Evolutionary conservation across 2,797 vertebrate species (phyloP).

Genomic region (Gorsachius magnificus): DNA sequence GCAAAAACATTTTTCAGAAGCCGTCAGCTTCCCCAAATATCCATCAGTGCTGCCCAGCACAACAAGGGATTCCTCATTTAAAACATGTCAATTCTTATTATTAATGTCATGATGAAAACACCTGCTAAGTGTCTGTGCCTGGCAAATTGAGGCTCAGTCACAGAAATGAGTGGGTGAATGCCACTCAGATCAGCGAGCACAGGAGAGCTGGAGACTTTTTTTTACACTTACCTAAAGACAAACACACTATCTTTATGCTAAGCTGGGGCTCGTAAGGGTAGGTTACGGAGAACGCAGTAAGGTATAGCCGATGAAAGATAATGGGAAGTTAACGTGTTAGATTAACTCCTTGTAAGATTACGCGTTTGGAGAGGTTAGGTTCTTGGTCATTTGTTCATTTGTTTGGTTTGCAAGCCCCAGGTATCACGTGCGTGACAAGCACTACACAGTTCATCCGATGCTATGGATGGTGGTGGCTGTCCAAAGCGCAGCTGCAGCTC

Average conservation of each 20-base stretch:
- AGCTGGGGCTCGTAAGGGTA: neutral
- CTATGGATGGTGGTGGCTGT: neutral
- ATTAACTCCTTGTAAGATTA: neutral
- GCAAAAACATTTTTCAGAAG: constrained; percentile 70
- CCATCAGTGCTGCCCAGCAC: constrained; percentile 61
- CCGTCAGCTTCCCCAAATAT: constrained; percentile 59
- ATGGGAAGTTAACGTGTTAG: neutral
- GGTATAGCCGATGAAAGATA: neutral
- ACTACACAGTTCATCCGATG: neutral
- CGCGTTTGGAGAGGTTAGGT: neutral
- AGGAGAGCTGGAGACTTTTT: neutral
- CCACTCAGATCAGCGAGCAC: neutral
- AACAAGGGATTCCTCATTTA: constrained; percentile 71
- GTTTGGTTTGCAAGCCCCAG: neutral
- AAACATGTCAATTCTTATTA: constrained; percentile 71
- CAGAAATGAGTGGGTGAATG: neutral
- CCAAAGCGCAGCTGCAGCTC: neutral
- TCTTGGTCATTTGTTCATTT: neutral
- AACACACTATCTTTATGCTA: neutral
- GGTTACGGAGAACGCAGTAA: neutral
- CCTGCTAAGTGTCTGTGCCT: constrained; percentile 56
- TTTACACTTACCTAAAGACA: neutral
- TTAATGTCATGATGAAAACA: constrained; percentile 62
- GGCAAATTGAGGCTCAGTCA: constrained; percentile 17
- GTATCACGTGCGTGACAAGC: neutral